Evolutionary conservation across 2,113 vertebrate species (phyloP).

Genomic region (Corythornis madagascariensis): DNA sequence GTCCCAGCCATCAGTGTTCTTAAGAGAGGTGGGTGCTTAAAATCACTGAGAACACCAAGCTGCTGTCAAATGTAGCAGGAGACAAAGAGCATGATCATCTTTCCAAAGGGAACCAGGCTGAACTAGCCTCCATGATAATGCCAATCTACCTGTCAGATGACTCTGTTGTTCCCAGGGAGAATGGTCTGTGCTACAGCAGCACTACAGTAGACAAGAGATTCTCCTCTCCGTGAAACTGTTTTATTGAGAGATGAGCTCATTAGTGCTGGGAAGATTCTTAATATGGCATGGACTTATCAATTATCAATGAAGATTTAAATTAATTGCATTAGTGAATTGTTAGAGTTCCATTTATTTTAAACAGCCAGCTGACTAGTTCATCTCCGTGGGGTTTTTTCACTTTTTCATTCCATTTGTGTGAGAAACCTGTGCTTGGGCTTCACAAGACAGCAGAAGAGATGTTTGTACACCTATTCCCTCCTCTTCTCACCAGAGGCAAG

Average conservation of each 20-base stretch:
- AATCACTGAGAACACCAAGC: background rate
- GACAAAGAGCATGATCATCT: background rate
- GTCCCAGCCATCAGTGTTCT: fast-evolving
- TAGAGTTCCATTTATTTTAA: background rate
- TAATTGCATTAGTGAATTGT: background rate
- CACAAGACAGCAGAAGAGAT: background rate
- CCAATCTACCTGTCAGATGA: background rate
- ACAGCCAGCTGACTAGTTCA: background rate
- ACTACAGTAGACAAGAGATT: background rate
- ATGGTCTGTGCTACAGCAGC: background rate
- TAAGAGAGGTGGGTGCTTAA: background rate
- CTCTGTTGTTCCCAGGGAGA: fast-evolving
- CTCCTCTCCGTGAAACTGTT: background rate
- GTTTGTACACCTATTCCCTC: background rate
- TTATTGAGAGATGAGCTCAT: background rate
- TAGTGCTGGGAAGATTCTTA: background rate
- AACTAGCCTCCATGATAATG: background rate
- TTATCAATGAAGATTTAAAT: background rate
- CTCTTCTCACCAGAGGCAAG: slow-evolving; percentile 4
- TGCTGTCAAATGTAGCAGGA: background rate
- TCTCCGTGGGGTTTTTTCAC: background rate
- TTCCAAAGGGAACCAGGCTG: background rate
- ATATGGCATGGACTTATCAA: background rate
- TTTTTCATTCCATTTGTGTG: background rate
- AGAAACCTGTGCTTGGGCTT: background rate